Base-by-base conservation (phyloP, 2,113 vertebrate species). In the Oceanites oceanicus region DNA sequence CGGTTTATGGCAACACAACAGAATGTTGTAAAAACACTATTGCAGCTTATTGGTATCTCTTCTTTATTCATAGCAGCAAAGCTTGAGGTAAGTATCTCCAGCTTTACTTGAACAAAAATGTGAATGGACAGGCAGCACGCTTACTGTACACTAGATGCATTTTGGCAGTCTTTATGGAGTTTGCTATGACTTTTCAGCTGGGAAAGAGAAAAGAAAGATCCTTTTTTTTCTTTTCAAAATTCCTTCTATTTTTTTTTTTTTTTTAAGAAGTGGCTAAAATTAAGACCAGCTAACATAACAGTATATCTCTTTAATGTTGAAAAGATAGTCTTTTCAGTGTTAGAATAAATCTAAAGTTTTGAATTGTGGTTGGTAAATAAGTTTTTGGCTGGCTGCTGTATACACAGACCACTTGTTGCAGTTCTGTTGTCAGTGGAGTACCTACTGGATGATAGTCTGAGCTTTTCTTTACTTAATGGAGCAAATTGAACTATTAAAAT, bases 51-150 rank as follows among this genome's bases (percentile, higher is more conserved):
- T 50, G 99, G 99, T 68, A 99, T 99, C 91, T 98, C 99, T 14
- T 98, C 98, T 92, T 98, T 99, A 68, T 99, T 99, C 96, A 99
- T 99, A 55, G 99, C 99, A 88, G 99, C 99, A 92, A 99, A 99
- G 96, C 98, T 99, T 20, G 99, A 99, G 98, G 99, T 99, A 75
- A 88, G 88, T 49, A 8, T 66, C 52, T 77, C 52, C 58, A 63
- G 15, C 16, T 53, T 53, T 77, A 52, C 27, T 68, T 77, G 6
- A 36, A 56, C 21, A n/a, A 86, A 44, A 77, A 53, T 58, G 23
- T 71, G 80, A 77, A 58, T 50, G n/a, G 34, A 47, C 29, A 52
- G 36, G 36, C 30, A 66, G 25, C 47, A 30, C 6, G 4, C 9
- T 68, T 76, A 16, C 0, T 55, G 32, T 44, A 23, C 4, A 2